Percentiles rank a stretch among this genome's conserved stretches.
These are phyloP conservation scores for Scyliorhinus canicula DNA, from an alignment of 2,797 vertebrate genomes.

Conservation along the genomic window DNA sequence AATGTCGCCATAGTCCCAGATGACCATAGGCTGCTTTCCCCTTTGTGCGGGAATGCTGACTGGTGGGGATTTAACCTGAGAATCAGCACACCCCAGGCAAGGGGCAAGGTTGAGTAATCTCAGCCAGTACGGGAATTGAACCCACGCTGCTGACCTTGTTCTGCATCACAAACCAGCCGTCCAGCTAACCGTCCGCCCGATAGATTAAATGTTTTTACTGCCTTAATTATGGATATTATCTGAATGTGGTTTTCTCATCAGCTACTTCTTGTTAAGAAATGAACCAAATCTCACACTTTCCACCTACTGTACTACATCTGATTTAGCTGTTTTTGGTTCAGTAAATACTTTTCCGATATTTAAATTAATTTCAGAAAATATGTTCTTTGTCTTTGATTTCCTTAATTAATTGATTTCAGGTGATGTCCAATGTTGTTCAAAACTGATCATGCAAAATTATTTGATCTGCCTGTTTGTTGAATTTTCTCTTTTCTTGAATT, in stretches of 20 bases:
- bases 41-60: too few species aligned
- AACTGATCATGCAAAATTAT: not conserved
- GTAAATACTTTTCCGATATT: not conserved
- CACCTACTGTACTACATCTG: not conserved
- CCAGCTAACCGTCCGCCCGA: too few species aligned
- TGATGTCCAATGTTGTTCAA: not conserved
- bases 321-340: not conserved
- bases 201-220: conserved; percentile 12
- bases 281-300: conserved; percentile 10
- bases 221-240: conserved; percentile 7
- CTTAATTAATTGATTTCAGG: not conserved
- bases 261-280: not conserved
- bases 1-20: too few species aligned
- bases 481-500: not conserved
- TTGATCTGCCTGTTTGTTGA: not conserved
- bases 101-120: too few species aligned
- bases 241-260: not conserved
- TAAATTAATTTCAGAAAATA: not conserved
- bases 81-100: too few species aligned
- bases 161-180: too few species aligned
- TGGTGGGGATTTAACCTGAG: too few species aligned
- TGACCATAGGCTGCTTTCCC: too few species aligned
- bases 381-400: not conserved
- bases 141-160: too few species aligned
- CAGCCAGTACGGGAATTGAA: too few species aligned